Conservation (phyloP, 1,140 invertebrate species). For the Tyrophagus putrescentiae region DNA sequence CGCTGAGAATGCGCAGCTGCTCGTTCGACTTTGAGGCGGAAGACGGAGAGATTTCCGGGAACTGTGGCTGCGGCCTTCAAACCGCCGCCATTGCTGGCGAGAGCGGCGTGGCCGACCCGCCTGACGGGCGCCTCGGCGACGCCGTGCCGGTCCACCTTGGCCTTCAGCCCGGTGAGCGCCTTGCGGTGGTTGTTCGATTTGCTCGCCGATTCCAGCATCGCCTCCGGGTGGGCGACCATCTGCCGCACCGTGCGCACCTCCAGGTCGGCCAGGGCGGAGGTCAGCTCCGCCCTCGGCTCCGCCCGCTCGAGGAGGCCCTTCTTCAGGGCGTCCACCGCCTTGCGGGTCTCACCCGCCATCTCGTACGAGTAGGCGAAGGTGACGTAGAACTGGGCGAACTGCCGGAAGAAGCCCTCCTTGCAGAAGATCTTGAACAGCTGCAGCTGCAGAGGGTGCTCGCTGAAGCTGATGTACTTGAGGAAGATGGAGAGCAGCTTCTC, state of each 20-base stretch:
- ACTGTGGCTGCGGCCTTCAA: too few relatives aligned
- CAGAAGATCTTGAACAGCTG: constrained; percentile 17
- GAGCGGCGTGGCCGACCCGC: not conserved
- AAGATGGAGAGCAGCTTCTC: constrained; percentile 6
- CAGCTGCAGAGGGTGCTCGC: constrained; percentile 1
- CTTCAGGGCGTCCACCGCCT: constrained; percentile 1
- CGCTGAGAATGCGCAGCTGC: not conserved
- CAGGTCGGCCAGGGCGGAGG: not conserved
- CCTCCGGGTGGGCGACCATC: constrained; percentile 29
- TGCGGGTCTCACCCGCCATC: constrained; percentile 4
- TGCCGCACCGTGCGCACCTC: constrained; percentile 13
- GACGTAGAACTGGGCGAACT: constrained; percentile 13
- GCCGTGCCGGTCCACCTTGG: not conserved
- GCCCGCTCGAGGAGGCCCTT: constrained; percentile 1
- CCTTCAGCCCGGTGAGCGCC: constrained; percentile 8
- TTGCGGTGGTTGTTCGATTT: constrained; percentile 37
- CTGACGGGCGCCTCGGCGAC: constrained; percentile 7
- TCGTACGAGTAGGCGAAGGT: constrained; percentile 12
- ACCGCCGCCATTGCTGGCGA: not conserved
- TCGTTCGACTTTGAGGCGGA: not conserved
- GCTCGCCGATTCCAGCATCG: too few relatives aligned
- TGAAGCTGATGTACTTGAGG: not conserved
- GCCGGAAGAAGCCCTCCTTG: not conserved
- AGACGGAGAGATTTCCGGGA: not conserved
- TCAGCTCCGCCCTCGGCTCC: not conserved